phyloP scores from a whole-genome alignment of 2,888 invertebrate genomes.

The Galerucella pusilla region DNA sequence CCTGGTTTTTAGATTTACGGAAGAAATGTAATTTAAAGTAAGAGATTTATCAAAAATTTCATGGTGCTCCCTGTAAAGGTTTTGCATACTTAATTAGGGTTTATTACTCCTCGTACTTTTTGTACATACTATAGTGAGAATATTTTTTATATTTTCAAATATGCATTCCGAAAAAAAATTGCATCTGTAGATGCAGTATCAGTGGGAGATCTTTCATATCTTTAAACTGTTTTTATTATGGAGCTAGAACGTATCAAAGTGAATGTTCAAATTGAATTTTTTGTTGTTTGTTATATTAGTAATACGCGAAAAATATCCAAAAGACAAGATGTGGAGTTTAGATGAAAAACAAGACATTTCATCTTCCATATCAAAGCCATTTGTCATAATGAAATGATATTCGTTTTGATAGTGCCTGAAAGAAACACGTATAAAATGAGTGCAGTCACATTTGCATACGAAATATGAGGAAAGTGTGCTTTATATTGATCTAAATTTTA shows the following conservation, averaged over 20 bases:
- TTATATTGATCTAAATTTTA: neutral
- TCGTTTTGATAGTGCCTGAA: constrained; percentile 1
- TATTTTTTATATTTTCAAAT: too few species aligned
- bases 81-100: too few species aligned
- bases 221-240: too few species aligned
- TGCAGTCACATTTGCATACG: constrained; percentile 1
- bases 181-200: too few species aligned
- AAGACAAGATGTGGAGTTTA: neutral
- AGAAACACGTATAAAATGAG: neutral
- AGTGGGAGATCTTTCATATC: too few species aligned
- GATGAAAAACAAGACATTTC: neutral
- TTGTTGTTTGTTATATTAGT: neutral
- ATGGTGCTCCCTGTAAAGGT: too few species aligned
- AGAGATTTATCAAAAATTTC: too few species aligned
- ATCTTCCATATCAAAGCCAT: constrained; percentile 10
- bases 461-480: neutral
- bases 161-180: too few species aligned
- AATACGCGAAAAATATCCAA: neutral
- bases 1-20: too few species aligned
- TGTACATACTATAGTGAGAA: too few species aligned
- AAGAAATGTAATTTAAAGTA: too few species aligned
- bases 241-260: neutral
- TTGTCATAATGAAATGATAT: constrained; percentile 8
- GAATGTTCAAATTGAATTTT: neutral
- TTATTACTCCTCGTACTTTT: too few species aligned